These are phyloP conservation scores for Eupithecia abbreviata DNA, from an alignment of 2,888 invertebrate genomes.

Conservation along the genomic window DNA sequence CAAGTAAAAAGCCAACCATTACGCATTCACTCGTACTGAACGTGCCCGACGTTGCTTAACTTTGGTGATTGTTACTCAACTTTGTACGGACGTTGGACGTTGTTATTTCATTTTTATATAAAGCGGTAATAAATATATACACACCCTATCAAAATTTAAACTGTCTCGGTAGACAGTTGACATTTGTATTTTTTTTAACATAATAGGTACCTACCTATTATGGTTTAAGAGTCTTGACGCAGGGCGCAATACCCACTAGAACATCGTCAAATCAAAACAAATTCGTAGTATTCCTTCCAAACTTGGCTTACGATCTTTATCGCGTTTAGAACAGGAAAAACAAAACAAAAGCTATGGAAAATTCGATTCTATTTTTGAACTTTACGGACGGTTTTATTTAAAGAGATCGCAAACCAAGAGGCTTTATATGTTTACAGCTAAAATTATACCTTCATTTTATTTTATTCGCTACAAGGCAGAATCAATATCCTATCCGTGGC, in stretches of 20 bases:
- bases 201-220: no score
- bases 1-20: no score
- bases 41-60: no score
- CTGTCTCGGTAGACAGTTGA: no score
- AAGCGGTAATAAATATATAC: no score
- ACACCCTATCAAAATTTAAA: no score
- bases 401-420: neutral
- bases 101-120: no score
- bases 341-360: neutral
- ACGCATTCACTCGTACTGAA: no score
- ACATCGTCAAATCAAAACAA: neutral
- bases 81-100: no score
- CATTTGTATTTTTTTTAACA: no score
- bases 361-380: neutral
- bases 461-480: conserved; percentile 9
- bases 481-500: conserved; percentile 28
- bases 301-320: neutral
- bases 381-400: neutral
- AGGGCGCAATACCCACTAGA: neutral
- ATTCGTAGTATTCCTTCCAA: neutral
- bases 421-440: conserved; percentile 26
- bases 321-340: neutral
- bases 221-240: no score
- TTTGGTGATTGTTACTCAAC: no score
- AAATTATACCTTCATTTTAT: conserved; percentile 26